These are phyloP conservation scores for Gymnocephalus cernua DNA, from an alignment of 2,113 vertebrate species.

Conservation along the genomic window DNA sequence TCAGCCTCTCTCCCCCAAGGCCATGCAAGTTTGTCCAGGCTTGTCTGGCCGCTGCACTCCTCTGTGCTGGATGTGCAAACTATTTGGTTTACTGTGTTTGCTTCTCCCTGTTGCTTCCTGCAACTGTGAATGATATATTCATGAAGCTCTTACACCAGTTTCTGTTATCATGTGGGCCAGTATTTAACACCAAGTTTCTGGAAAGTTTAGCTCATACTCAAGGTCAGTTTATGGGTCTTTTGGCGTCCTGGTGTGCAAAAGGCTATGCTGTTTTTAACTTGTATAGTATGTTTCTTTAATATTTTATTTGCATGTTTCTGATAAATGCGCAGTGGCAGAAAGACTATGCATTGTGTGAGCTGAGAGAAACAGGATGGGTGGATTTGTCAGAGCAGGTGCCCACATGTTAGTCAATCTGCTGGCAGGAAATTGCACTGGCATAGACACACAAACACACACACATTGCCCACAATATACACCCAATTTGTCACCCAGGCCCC, in stretches of 20 bases:
- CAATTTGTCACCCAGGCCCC: conserved; percentile 51
- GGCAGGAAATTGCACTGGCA: conserved; percentile 82
- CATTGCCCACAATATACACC: conserved; percentile 64
- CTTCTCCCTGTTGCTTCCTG: conserved; percentile 58
- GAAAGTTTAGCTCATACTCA: conserved; percentile 16
- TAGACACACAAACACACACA: conserved; percentile 45
- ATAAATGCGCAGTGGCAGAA: conserved; percentile 9
- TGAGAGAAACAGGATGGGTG: conserved; percentile 82
- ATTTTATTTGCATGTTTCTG: conserved; percentile 6
- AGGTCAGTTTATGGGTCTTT: not conserved
- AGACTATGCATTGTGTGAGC: conserved; percentile 43
- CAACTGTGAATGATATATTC: conserved; percentile 68
- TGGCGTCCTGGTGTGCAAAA: conserved; percentile 1
- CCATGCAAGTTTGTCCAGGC: conserved; percentile 62
- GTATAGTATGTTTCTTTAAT: not conserved
- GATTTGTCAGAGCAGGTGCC: conserved; percentile 77
- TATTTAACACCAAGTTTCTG: conserved; percentile 32
- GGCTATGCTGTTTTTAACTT: not conserved
- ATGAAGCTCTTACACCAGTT: conserved; percentile 44
- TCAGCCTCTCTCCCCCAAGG: conserved; percentile 56
- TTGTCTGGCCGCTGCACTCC: conserved; percentile 59
- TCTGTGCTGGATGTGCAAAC: conserved; percentile 47
- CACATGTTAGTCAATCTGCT: conserved; percentile 75
- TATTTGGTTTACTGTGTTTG: conserved; percentile 55
- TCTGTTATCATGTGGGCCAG: conserved; percentile 35